Conservation (phyloP, 1,140 invertebrate genomes). For the Potamilus streckersoni region DNA sequence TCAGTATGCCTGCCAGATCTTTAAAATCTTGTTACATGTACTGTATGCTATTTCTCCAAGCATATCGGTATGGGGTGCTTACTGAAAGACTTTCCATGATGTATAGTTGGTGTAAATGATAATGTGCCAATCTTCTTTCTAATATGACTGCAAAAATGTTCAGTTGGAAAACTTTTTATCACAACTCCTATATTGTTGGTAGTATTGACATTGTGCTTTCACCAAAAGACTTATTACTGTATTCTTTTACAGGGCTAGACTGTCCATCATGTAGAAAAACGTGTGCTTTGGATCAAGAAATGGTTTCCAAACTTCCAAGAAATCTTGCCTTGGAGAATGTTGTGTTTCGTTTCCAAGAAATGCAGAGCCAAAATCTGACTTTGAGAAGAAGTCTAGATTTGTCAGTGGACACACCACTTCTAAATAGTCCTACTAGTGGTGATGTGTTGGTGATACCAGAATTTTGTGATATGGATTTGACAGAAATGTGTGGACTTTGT, state of each 20-base stretch:
- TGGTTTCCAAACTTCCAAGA: conserved; percentile 75
- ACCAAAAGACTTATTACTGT: no score
- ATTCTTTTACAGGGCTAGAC: conserved; percentile 44
- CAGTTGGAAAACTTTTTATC: no score
- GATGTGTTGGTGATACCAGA: conserved; percentile 29
- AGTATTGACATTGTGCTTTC: no score
- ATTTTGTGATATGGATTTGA: conserved; percentile 35
- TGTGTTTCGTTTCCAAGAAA: conserved; percentile 82
- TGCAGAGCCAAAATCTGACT: conserved; percentile 51
- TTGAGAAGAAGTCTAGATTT: conserved; percentile 37
- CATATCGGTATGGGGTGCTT: no score
- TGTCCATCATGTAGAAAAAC: conserved; percentile 59
- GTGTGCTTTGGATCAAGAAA: conserved; percentile 37
- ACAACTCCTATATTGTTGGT: no score
- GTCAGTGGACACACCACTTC: conserved; percentile 16
- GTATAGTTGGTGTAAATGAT: no score
- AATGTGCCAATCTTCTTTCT: no score
- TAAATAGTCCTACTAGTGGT: conserved; percentile 5
- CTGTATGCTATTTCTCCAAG: no score
- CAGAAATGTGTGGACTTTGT: conserved; percentile 86
- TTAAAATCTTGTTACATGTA: no score
- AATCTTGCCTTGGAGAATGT: conserved; percentile 94
- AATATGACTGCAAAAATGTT: no score
- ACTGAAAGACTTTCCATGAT: no score
- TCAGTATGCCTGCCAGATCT: no score